Percentiles rank a stretch among this genome's conserved stretches.
Conservation (phyloP, 2,888 invertebrate genomes). For the Patella pellucida region DNA sequence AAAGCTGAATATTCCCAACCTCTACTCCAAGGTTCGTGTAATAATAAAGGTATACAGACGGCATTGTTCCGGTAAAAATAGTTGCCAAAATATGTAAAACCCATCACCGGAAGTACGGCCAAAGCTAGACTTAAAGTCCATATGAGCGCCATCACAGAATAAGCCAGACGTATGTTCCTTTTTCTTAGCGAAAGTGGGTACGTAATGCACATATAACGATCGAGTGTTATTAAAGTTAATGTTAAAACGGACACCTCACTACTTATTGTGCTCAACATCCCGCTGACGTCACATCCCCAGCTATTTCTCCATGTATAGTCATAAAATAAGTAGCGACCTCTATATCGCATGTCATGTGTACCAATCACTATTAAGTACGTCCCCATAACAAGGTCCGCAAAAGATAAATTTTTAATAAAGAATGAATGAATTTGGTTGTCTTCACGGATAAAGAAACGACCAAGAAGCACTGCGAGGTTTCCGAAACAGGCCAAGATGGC, state of each 20-base stretch:
- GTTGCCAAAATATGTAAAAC: constrained; percentile 39
- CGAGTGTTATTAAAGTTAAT: constrained; percentile 42
- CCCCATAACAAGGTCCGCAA: constrained; percentile 78
- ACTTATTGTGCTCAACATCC: constrained; percentile 70
- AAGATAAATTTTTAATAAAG: constrained; percentile 77
- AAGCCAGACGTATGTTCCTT: constrained; percentile 38
- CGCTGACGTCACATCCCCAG: constrained; percentile 75
- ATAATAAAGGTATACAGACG: constrained; percentile 40
- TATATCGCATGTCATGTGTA: constrained; percentile 73
- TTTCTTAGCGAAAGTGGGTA: constrained; percentile 41
- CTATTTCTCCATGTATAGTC: constrained; percentile 77
- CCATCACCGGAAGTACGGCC: constrained; percentile 37
- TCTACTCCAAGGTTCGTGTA: constrained; percentile 30
- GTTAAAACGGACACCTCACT: constrained; percentile 48
- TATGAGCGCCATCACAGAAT: constrained; percentile 35
- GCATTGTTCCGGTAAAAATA: constrained; percentile 47
- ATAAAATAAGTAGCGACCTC: constrained; percentile 76
- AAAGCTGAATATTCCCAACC: constrained; percentile 51
- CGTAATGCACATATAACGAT: constrained; percentile 46
- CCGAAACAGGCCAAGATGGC: constrained; percentile 76
- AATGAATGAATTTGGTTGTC: constrained; percentile 68
- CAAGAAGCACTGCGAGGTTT: constrained; percentile 73
- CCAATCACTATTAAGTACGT: constrained; percentile 77
- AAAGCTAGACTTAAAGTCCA: constrained; percentile 40
- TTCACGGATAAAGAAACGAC: constrained; percentile 73